A percentile compares a stretch with the other conserved stretches of the same genome.
Conservation (phyloP, 2,888 invertebrate genomes). For the Erebia ligea region DNA sequence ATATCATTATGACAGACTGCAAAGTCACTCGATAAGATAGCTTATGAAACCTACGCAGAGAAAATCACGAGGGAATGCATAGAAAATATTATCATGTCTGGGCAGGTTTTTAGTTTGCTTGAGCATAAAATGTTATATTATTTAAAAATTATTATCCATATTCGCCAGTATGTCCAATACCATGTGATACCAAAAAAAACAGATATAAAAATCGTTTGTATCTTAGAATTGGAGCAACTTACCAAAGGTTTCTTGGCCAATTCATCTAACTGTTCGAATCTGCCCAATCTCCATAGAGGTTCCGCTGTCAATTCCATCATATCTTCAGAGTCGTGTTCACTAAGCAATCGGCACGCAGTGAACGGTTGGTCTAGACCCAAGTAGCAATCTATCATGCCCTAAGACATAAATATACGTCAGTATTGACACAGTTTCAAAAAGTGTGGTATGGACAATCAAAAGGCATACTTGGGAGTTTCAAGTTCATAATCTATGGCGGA, state of each 20-base stretch:
- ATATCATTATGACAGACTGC: too few species aligned
- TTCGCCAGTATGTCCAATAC: too few species aligned
- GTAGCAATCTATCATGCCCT: conserved; percentile 94
- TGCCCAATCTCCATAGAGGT: conserved; percentile 93
- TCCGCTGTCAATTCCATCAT: conserved; percentile 89
- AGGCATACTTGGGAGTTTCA: not conserved
- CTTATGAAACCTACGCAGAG: too few species aligned
- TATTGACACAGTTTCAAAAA: not conserved
- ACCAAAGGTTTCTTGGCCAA: conserved; percentile 81
- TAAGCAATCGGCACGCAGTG: conserved; percentile 89
- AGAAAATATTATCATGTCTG: too few species aligned
- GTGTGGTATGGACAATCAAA: not conserved
- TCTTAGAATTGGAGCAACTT: conserved; percentile 27
- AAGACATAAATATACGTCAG: conserved; percentile 46
- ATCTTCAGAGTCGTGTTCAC: conserved; percentile 83
- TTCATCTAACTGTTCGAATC: conserved; percentile 90
- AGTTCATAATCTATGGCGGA: not conserved
- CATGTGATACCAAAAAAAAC: not conserved
- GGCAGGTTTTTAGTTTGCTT: too few species aligned
- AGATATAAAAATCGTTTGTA: not conserved
- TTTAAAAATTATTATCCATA: too few species aligned
- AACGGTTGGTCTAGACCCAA: conserved; percentile 93
- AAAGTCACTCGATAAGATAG: too few species aligned
- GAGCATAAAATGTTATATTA: too few species aligned
- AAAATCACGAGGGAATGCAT: too few species aligned